Evolutionary conservation across 2,113 vertebrate species (phyloP).

Genomic region (Cromileptes altivelis): DNA sequence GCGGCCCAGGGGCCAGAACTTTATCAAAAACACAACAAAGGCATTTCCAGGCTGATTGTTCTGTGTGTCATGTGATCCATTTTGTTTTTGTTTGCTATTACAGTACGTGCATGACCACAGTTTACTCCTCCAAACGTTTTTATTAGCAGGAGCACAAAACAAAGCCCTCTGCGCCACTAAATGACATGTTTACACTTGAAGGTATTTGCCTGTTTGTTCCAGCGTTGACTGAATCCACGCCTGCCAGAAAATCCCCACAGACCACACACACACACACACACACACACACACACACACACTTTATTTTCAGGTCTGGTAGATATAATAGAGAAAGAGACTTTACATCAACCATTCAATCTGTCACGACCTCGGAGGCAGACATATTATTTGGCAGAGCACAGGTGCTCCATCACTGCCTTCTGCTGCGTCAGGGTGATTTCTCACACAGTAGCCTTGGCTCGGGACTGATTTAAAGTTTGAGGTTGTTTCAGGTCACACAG

Average conservation of each 20-base stretch:
- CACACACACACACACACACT: neutral
- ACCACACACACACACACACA: constrained; percentile 9
- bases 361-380: neutral
- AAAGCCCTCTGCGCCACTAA: constrained; percentile 9
- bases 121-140: constrained; percentile 34
- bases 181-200: constrained; percentile 29
- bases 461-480: constrained; percentile 7
- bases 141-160: constrained; percentile 41
- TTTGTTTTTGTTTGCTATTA: constrained; percentile 2
- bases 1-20: constrained; percentile 21
- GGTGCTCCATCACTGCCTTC: neutral
- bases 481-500: constrained; percentile 15
- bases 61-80: neutral
- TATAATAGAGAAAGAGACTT: constrained; percentile 4
- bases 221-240: neutral
- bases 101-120: neutral
- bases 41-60: constrained; percentile 49
- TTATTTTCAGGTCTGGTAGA: neutral
- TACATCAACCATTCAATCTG: neutral
- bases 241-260: constrained; percentile 20
- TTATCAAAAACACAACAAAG: constrained; percentile 52
- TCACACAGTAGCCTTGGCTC: constrained; percentile 16
- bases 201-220: constrained; percentile 30
- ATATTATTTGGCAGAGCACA: neutral
- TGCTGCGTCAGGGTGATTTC: constrained; percentile 2